Base-by-base conservation (phyloP, 2,888 invertebrate genomes). In the Caenorhabditis doughertyi region DNA sequence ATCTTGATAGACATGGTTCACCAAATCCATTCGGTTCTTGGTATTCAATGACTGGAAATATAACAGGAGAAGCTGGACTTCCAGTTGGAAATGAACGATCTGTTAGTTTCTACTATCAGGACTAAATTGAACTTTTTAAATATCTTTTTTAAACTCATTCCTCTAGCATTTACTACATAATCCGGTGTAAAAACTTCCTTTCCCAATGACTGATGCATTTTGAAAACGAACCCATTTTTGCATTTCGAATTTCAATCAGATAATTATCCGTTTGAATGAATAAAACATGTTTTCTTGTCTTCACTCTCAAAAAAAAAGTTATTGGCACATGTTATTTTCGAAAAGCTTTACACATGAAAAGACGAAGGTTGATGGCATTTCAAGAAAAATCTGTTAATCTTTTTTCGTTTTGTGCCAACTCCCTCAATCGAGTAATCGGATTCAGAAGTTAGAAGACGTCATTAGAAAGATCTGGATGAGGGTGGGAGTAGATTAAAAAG, bases 21-120 rank as follows among this genome's bases (percentile, higher is more conserved):
- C 62, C 79, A 9, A 83, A 86, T 76, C 85, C 86, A 18, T 87
- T 87, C 53, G 88, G 88, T 3, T 87, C 86, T 3, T 87, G 86
- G 86, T 88, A 87, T 64, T 87, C 86, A 9, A 81, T 72, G 60
- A 84, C 85, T 7, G 87, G 86, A 47, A 85, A 85, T 51, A 79
- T 84, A 11, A 21, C 58, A 18, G 86, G 86, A 47, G 88, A 88
- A 55, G 85, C 88, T 0, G 88, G 88, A 13, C 32, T 88, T 39
- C 85, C 86, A 7, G 79, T 84, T 49, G 86, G 84, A 39, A 84
- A 86, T 32, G 84, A 85, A 44, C 51, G 85, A 60, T 81, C 81
- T 53, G 73, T 85, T 27, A 84, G 84, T 13, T 87, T 87, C 70
- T 87, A 87, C 55, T 85, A 86, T 32, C 58, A 76, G 9, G 76